Evolutionary conservation across 2,888 invertebrate genomes (phyloP).

Genomic region (Ochropleura leucogaster): DNA sequence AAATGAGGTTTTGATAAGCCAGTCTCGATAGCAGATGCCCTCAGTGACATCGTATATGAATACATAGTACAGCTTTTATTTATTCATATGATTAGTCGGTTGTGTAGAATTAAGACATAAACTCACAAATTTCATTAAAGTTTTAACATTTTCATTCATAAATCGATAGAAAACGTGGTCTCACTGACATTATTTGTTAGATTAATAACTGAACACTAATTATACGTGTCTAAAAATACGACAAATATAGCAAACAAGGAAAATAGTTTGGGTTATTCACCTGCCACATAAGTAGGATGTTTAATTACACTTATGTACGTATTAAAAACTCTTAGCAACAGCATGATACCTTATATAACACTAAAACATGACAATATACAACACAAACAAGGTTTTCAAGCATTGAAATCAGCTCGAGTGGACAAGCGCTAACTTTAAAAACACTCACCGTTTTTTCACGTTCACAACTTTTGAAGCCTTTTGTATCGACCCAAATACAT

Average conservation of each 20-base stretch:
- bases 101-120: not conserved
- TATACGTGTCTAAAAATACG: constrained; percentile 43
- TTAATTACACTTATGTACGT: constrained; percentile 72
- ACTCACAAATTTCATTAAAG: not conserved
- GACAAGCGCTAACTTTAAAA: constrained; percentile 73
- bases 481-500: constrained; percentile 44
- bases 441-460: constrained; percentile 66
- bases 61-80: constrained; percentile 1
- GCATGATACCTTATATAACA: constrained; percentile 83
- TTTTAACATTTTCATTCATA: constrained; percentile 24
- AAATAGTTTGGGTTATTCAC: constrained; percentile 73
- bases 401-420: constrained; percentile 43
- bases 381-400: constrained; percentile 73
- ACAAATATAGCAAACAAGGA: constrained; percentile 22
- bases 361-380: constrained; percentile 74
- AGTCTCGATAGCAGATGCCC: constrained; percentile 39
- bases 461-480: constrained; percentile 33
- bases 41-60: constrained; percentile 31
- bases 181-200: not conserved
- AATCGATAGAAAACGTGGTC: constrained; percentile 13
- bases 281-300: constrained; percentile 74
- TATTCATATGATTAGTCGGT: not conserved
- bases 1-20: constrained; percentile 41
- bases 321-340: constrained; percentile 75
- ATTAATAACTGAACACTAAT: constrained; percentile 14